Conservation (phyloP, 2,113 vertebrate genomes). For the Piaya cayana region DNA sequence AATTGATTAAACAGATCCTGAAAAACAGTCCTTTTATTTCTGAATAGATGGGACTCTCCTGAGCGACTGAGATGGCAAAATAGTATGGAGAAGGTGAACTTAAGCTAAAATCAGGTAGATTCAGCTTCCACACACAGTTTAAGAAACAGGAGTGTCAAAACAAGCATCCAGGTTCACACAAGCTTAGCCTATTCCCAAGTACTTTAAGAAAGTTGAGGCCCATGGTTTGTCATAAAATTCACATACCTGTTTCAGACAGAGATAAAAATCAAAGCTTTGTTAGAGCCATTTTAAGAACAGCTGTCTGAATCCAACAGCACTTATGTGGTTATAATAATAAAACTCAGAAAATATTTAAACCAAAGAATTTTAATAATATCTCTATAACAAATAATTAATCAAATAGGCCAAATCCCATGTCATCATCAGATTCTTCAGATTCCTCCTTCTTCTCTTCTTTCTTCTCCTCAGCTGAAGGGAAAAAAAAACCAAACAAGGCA, state of each 20-base stretch:
- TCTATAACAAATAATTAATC: constrained; percentile 78
- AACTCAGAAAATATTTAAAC: background rate
- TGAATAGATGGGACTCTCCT: background rate
- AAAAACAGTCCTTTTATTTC: background rate
- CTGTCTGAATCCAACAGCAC: background rate
- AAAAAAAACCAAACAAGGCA: background rate
- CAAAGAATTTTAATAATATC: constrained; percentile 73
- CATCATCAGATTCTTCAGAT: constrained; percentile 95
- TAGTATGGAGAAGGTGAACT: background rate
- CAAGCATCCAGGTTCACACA: background rate
- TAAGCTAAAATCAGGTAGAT: background rate
- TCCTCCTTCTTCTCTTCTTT: constrained; percentile 98
- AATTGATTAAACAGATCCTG: background rate
- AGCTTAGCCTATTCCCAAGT: background rate
- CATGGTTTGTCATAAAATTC: background rate
- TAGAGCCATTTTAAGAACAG: background rate
- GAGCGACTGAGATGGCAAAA: background rate
- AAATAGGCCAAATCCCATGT: constrained; percentile 97
- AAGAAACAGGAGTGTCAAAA: background rate
- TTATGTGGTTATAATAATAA: background rate
- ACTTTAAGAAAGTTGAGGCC: background rate
- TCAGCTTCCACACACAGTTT: background rate
- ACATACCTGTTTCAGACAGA: background rate
- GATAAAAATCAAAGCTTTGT: background rate
- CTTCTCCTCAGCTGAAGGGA: constrained; percentile 79